These are phyloP conservation scores for Chironomus riparius DNA, from an alignment of 2,888 invertebrate species.

Conservation along the genomic window DNA sequence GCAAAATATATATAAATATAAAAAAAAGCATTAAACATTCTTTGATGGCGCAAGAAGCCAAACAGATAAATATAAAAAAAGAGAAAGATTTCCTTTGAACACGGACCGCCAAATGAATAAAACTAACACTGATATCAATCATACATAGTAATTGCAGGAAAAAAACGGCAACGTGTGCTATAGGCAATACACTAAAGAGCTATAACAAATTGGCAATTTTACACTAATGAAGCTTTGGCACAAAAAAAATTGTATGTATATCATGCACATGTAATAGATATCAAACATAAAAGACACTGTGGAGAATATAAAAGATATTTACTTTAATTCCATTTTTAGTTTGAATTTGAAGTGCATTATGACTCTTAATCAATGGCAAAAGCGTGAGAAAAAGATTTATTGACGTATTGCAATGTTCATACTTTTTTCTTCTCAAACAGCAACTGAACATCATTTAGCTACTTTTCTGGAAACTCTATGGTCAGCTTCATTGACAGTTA, in stretches of 20 bases:
- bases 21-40: not conserved
- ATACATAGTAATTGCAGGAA: not conserved
- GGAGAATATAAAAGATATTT: not conserved
- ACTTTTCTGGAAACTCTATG: too few species aligned
- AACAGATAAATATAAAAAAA: not conserved
- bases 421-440: too few species aligned
- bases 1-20: too few species aligned
- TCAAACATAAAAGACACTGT: not conserved
- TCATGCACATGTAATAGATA: not conserved
- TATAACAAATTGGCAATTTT: conserved; percentile 19
- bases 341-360: conserved; percentile 9
- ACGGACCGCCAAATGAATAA: not conserved
- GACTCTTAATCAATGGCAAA: not conserved
- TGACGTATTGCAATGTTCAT: not conserved
- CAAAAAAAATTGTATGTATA: not conserved
- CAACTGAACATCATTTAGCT: too few species aligned
- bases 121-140: conserved; percentile 7
- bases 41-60: not conserved
- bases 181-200: not conserved
- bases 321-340: conserved; percentile 13
- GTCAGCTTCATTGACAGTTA: too few species aligned
- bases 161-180: not conserved
- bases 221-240: not conserved
- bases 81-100: not conserved
- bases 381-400: conserved; percentile 25